Base-by-base conservation (phyloP, 2,797 vertebrate genomes). In the Rhodeus uyekii region DNA sequence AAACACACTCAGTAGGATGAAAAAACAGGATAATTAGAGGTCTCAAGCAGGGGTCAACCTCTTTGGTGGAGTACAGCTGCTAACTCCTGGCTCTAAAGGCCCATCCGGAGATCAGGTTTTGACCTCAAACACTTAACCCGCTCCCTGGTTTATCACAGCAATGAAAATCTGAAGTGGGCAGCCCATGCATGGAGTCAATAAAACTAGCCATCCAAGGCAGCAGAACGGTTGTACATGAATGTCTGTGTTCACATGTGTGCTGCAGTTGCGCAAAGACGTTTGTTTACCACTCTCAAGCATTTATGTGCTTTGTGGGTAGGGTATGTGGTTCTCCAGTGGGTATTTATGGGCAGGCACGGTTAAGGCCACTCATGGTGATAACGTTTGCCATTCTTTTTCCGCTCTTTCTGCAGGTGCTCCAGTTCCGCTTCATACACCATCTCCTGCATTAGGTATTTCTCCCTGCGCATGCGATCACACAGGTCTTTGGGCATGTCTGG, bases 331-430 rank as follows among this genome's bases (percentile, higher is more conserved):
- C 64, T 76, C 79, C 68, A 16, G 38, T 76, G 36, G 75, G 58
- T 81, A 44, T 34, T 78, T 80, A 48, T 61, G 85, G 65, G n/a
- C n/a, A 74, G 84, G 77, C 61, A 55, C 83, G 85, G 68, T 95
- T 99, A 99, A 97, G 97, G 98, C 97, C 98, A 99, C 93, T 99
- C 98, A 0, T 99, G 97, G 95, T 99, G 97, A 94, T 96, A 97
- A 60, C 96, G 96, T 86, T 95, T 96, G 79, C 98, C 98, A 2
- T 98, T 99, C 93, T 96, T 98, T 90, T 97, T 99, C 78, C 95
- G 93, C 84, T 99, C 96, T 87, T 95, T 97, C 90, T 99, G 98
- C 86, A 99, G 95, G 89, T 99, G 98, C 88, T 98, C 97, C 85
- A 99, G 92, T 87, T 99, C 98, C 0, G 98, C 97, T 87, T 99